A percentile compares a stretch with the other conserved stretches of the same genome.
Evolutionary conservation across 2,113 vertebrate genomes (phyloP).

Genomic region (Glareola pratincola): DNA sequence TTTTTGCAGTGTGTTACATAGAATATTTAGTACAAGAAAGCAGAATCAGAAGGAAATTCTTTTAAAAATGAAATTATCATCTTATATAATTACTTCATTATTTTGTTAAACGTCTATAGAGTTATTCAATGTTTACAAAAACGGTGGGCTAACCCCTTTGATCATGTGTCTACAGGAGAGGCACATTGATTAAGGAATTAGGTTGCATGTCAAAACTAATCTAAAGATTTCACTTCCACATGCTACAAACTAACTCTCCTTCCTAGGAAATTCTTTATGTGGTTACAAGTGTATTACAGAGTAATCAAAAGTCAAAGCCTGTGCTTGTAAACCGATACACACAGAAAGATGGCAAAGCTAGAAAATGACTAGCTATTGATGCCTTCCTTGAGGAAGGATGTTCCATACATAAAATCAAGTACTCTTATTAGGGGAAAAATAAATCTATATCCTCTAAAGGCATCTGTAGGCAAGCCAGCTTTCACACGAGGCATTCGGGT

Average conservation of each 20-base stretch:
- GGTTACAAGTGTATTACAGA: not conserved
- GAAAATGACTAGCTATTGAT: not conserved
- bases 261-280: not conserved
- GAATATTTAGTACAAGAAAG: not conserved
- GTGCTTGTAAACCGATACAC: not conserved
- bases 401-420: not conserved
- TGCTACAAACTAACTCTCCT: not conserved
- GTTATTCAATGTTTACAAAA: not conserved
- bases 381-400: not conserved
- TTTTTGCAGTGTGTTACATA: not conserved
- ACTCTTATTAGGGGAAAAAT: not conserved
- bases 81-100: not conserved
- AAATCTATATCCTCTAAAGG: not conserved
- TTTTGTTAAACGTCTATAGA: not conserved
- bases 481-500: not conserved
- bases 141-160: not conserved
- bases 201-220: conserved; percentile 2
- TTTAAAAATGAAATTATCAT: not conserved
- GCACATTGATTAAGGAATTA: not conserved
- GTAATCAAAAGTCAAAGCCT: not conserved
- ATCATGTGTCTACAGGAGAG: not conserved
- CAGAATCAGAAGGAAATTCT: not conserved
- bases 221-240: not conserved
- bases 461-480: not conserved
- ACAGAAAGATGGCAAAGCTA: not conserved